A percentile compares a stretch with the other conserved stretches of the same genome.
These are phyloP conservation scores for Molothrus aeneus DNA, from an alignment of 2,797 vertebrate species.

Conservation along the genomic window DNA sequence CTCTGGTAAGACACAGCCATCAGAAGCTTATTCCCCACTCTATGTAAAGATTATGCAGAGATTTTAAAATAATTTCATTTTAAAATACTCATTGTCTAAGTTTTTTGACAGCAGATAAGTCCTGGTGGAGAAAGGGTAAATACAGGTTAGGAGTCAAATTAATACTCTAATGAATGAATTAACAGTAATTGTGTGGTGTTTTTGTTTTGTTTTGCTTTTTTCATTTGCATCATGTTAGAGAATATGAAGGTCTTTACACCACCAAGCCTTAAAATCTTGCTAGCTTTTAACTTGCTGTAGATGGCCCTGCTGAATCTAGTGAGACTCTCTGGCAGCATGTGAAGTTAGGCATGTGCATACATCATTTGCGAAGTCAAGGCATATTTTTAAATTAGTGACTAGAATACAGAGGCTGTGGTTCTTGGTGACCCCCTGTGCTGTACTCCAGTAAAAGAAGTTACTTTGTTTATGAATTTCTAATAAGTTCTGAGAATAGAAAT, in stretches of 20 bases:
- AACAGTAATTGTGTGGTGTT: neutral
- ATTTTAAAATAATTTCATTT: neutral
- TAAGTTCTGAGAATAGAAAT: constrained; percentile 40
- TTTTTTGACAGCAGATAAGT: neutral
- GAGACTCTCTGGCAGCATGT: neutral
- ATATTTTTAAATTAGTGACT: constrained; percentile 41
- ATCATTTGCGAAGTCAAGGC: neutral
- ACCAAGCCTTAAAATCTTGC: neutral
- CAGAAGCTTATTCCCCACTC: neutral
- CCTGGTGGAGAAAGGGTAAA: neutral
- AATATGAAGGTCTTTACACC: neutral
- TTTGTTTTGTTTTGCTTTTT: neutral
- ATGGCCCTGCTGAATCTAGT: constrained; percentile 3
- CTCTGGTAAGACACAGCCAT: neutral
- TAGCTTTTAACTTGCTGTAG: neutral
- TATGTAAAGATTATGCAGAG: neutral
- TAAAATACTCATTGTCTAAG: neutral
- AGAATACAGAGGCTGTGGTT: neutral
- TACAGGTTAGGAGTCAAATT: neutral
- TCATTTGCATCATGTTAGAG: neutral
- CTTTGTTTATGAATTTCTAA: constrained; percentile 40
- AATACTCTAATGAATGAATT: constrained; percentile 16
- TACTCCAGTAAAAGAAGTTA: neutral
- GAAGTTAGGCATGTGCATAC: neutral
- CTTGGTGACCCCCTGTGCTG: neutral